Evolutionary conservation across 2,888 invertebrate genomes (phyloP), one percentile per base, ranked within the genome.

Genomic region (Amphimallon solstitiale): DNA sequence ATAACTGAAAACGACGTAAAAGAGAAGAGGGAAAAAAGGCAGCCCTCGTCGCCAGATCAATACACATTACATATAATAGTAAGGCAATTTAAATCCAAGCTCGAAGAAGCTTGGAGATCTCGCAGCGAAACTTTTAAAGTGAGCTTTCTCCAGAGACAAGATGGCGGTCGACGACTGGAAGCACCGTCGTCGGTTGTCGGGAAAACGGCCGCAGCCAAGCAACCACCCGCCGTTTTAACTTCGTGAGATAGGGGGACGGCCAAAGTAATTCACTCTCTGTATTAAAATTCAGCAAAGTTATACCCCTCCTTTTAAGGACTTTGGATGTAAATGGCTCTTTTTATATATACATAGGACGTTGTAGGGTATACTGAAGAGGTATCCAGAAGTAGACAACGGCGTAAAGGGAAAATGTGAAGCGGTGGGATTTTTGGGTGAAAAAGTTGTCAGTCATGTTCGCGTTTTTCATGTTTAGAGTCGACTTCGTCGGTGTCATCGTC

Each of bases 131-230:
- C 77, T 80, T 80, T 80, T 79, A 80, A 81, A 80, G 72, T 78
- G 79, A 80, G 78, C 78, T 76, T 68, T 72, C 80, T 78, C 78
- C 70, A 68, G 81, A 76, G 80, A 80, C 80, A 81, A 81, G 74
- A 81, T 80, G 80, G 81, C 79, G 71, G 66, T 68, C 29, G 29
- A 29, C 29, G 29, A 29, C 7, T 46, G 51, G 15, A 40, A 45
- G 43, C 48, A 21, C 63, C 63, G 63, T 43, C 43, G 56, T 46
- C 56, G 60, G 45, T 45, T 43, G 62, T 63, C 70, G 66, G 69
- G 69, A 49, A 64, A 67, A 68, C 68, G 65, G 69, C 70, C 51
- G 68, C 71, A 62, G 51, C 67, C 66, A 72, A 71, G 72, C 35
- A 34, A 23, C 15, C 60, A 43, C 29, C 6, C 29, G 29, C 1